Evolutionary conservation across 1,140 invertebrate species (phyloP).

Genomic region (Dryas iulia): DNA sequence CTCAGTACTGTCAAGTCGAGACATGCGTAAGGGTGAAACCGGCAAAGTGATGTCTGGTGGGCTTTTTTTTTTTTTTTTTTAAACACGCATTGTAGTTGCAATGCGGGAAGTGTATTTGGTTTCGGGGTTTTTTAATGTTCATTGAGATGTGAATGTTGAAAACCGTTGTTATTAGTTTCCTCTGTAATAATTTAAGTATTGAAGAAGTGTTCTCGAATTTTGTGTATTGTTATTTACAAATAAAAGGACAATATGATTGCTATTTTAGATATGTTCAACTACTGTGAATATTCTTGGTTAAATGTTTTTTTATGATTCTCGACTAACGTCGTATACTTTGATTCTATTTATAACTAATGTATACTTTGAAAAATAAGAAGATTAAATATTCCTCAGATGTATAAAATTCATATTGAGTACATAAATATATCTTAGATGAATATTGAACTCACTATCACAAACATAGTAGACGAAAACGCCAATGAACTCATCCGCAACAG

Average conservation of each 20-base stretch:
- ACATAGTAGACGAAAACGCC: too few relatives aligned
- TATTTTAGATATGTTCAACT: not conserved
- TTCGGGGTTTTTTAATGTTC: slow-evolving; percentile 31
- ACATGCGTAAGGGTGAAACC: slow-evolving; percentile 36
- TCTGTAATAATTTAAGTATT: not conserved
- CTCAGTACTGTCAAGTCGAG: slow-evolving; percentile 32
- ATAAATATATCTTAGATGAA: too few relatives aligned
- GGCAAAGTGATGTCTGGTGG: slow-evolving; percentile 26
- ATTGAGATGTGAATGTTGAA: slow-evolving; percentile 36
- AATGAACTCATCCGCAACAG: too few relatives aligned
- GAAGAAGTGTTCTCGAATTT: not conserved
- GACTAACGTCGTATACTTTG: not conserved
- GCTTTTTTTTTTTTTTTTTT: too few relatives aligned
- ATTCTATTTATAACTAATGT: too few relatives aligned
- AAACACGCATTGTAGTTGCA: slow-evolving; percentile 24
- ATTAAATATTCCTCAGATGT: too few relatives aligned
- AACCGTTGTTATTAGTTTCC: slow-evolving; percentile 5
- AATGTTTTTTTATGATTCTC: not conserved
- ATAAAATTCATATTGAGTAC: too few relatives aligned
- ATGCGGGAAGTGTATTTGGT: slow-evolving; percentile 30
- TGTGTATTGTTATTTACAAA: not conserved
- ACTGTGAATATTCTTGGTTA: not conserved
- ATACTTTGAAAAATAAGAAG: too few relatives aligned
- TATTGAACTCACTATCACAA: too few relatives aligned
- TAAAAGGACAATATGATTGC: not conserved